Conservation (phyloP, 2,888 invertebrate species). For the Eupithecia vulgata region DNA sequence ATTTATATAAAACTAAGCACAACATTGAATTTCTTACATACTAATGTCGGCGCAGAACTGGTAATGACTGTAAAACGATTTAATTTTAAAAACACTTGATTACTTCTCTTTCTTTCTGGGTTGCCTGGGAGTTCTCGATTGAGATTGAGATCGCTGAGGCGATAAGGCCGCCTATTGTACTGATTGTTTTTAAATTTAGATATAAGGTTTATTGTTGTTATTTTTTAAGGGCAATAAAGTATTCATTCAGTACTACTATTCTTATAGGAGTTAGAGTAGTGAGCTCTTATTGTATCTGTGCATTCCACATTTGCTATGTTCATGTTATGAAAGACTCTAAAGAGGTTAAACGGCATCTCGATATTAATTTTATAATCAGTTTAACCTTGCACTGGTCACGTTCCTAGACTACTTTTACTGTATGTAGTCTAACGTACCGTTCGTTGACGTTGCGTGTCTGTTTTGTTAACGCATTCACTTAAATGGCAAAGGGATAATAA, state of each 20-base stretch:
- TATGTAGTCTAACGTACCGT: conserved; percentile 24
- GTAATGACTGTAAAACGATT: no score
- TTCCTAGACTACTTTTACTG: conserved; percentile 32
- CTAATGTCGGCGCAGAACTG: no score
- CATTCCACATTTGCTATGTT: neutral
- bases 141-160: no score
- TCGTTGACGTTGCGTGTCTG: conserved; percentile 15
- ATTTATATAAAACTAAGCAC: no score
- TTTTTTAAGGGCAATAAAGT: no score
- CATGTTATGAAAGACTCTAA: conserved; percentile 10
- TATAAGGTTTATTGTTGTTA: no score
- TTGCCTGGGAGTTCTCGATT: no score
- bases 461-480: conserved; percentile 4
- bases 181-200: no score
- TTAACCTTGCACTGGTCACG: conserved; percentile 32
- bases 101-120: no score
- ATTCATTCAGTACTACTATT: no score
- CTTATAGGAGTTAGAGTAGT: neutral
- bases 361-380: conserved; percentile 33
- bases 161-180: no score
- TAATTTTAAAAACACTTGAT: neutral
- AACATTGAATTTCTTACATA: no score
- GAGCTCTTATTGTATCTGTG: neutral
- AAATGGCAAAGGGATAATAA: conserved; percentile 16
- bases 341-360: conserved; percentile 24